Evolutionary conservation across 1,140 invertebrate species (phyloP), one percentile per base, ranked within the genome.

Genomic region (Cyrtorhinus lividipennis): DNA sequence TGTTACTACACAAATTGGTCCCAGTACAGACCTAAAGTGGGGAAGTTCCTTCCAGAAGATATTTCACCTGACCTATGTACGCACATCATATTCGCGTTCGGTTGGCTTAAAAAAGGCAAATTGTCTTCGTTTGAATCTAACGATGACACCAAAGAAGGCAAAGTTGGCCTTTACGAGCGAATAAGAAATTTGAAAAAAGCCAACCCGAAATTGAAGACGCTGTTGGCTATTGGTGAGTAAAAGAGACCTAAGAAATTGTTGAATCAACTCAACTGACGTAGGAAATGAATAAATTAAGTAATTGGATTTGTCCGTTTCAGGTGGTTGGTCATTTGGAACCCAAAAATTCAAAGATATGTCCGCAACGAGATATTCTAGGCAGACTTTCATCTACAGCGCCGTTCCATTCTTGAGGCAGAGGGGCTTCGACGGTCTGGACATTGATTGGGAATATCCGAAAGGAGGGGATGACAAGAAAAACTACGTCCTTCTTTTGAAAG

Each of bases 1-100:
- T 96, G 93, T 72, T 97, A 96, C 73, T 96, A 95, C 75, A 95
- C 92, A 20, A 96, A 97, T 77, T 97, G 94, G 94, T 93, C 94
- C 0, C 94, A 97, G 71, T 97, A 97, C 72, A 79, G 94, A 60
- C 85, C 86, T 0, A 95, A 95, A 72, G 78, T 89, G 62, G 94
- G 91, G 26, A 96, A 96, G 76, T 97, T 93, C 75, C 71, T 84
- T 27, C 94, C 95, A 0, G 94, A 97, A 77, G 91, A 98, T 73
- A 95, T 97, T 65, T 86, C 93, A 62, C 90, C 93, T 1, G 87
- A 93, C 73, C 79, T 98, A 2, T 98, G 95, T 74, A 97, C 94
- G 0, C 94, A 97, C 76, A 80, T 97, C 68, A 91, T 97, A 68
- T 96, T 93, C 73, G 90, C 94, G 23, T 97, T 98, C 72, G 93